These are phyloP conservation scores for Montifringilla adamsi DNA, from an alignment of 2,113 vertebrate genomes.

Conservation along the genomic window DNA sequence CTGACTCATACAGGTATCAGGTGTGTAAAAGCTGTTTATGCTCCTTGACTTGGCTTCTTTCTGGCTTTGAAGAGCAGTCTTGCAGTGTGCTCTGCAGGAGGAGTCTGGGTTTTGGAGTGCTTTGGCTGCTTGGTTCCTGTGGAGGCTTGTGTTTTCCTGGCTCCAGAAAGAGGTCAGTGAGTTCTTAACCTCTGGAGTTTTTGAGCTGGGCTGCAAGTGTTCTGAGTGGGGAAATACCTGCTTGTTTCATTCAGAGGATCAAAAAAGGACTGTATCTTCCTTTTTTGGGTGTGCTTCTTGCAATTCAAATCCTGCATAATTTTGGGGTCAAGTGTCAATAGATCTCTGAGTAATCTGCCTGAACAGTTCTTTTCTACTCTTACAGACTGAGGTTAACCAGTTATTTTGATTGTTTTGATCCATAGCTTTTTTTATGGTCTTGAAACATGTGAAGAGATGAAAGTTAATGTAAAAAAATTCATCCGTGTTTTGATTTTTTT, in stretches of 20 bases:
- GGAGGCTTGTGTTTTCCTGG: neutral
- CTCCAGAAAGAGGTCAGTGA: neutral
- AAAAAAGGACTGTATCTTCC: fast-evolving
- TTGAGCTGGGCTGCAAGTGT: neutral
- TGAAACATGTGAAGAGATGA: neutral
- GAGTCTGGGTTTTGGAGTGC: fast-evolving
- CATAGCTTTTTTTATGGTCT: neutral
- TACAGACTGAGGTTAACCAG: fast-evolving
- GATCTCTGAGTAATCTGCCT: neutral
- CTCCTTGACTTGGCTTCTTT: neutral
- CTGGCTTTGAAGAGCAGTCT: fast-evolving
- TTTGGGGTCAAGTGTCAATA: neutral
- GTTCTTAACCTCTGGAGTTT: neutral
- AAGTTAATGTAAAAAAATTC: no score
- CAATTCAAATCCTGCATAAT: neutral
- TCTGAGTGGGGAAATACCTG: neutral
- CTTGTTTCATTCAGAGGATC: neutral
- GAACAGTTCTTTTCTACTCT: neutral
- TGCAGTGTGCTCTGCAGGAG: fast-evolving
- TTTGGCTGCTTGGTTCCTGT: neutral
- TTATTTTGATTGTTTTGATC: neutral
- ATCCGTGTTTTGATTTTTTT: no score
- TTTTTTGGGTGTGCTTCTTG: neutral
- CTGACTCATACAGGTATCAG: neutral
- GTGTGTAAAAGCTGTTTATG: neutral